phyloP scores from a whole-genome alignment of 2,888 invertebrate species.

The Drosophila anomalata region DNA sequence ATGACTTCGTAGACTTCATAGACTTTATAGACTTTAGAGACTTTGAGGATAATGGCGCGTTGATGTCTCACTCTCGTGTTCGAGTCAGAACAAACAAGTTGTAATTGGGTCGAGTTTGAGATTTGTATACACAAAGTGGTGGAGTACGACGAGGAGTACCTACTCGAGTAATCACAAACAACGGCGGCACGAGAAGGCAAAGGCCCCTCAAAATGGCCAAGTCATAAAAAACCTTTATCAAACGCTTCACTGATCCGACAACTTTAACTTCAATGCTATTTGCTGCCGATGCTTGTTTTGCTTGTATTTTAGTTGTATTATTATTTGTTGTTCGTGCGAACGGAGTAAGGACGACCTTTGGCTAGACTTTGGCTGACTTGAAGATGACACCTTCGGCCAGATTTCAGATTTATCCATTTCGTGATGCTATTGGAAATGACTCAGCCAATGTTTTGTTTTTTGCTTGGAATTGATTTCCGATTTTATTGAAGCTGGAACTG shows the following conservation, averaged over 20 bases:
- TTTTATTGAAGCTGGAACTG: conserved; percentile 8
- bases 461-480: conserved; percentile 23
- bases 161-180: conserved; percentile 26
- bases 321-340: conserved; percentile 33
- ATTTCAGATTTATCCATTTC: conserved; percentile 39
- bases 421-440: conserved; percentile 44
- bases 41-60: conserved; percentile 29
- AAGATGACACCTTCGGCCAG: conserved; percentile 64
- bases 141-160: not conserved
- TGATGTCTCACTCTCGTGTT: conserved; percentile 49
- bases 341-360: conserved; percentile 62
- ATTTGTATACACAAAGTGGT: conserved; percentile 4
- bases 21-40: conserved; percentile 11
- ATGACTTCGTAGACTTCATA: conserved; percentile 11
- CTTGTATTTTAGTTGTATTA: not conserved
- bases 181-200: conserved; percentile 32
- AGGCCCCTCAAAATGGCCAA: conserved; percentile 42
- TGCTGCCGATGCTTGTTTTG: conserved; percentile 6
- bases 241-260: conserved; percentile 51
- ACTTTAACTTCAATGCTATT: conserved; percentile 31
- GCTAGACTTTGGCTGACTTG: conserved; percentile 34
- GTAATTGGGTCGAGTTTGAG: conserved; percentile 52
- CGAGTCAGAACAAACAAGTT: conserved; percentile 44
- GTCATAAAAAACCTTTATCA: conserved; percentile 54
- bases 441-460: conserved; percentile 23